Evolutionary conservation across 2,888 invertebrate genomes (phyloP).

Genomic region (Lasioglossum malachurum): DNA sequence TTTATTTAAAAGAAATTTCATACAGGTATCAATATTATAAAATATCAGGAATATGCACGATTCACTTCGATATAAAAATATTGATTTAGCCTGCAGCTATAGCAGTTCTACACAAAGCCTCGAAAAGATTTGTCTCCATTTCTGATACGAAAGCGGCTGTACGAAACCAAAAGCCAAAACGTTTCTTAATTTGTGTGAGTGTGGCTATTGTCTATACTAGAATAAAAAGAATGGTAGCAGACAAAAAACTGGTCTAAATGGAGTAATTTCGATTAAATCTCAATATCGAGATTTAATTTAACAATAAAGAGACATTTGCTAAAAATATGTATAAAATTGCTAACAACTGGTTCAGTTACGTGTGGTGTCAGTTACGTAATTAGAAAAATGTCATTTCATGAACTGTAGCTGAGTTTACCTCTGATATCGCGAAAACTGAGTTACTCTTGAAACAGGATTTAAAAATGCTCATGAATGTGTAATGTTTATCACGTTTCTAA

Average conservation of each 20-base stretch:
- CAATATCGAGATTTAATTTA: background rate
- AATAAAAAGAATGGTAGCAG: background rate
- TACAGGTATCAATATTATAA: background rate
- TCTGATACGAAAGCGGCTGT: background rate
- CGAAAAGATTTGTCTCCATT: background rate
- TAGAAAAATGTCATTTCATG: background rate
- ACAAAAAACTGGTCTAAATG: background rate
- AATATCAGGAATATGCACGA: background rate
- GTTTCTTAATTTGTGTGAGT: background rate
- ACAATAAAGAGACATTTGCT: background rate
- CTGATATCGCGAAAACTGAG: background rate
- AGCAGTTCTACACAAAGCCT: background rate
- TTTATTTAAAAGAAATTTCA: background rate
- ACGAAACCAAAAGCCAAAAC: background rate
- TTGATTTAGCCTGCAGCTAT: background rate
- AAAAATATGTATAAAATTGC: background rate
- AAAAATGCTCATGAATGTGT: background rate
- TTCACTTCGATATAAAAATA: background rate
- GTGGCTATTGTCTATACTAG: background rate
- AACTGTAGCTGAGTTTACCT: background rate
- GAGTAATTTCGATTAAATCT: background rate
- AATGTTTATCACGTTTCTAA: background rate
- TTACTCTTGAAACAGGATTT: background rate
- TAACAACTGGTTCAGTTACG: background rate
- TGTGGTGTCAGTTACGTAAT: background rate